Percentiles rank a stretch among this genome's conserved stretches.
Conservation (phyloP, 2,797 vertebrate species). For the Benthosema pterotum region DNA sequence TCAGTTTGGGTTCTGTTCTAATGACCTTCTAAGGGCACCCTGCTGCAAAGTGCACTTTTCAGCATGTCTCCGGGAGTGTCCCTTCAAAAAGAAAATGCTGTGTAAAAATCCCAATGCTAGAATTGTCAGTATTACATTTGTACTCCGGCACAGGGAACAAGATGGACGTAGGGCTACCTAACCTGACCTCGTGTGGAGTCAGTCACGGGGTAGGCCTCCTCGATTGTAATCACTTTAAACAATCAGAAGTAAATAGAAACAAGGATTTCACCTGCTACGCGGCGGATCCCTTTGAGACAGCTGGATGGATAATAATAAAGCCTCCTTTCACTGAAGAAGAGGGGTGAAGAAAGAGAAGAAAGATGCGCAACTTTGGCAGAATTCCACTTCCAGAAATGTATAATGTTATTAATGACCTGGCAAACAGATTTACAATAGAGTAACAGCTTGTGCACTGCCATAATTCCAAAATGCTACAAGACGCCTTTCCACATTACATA, state of each 20-base stretch:
- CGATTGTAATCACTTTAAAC: no score
- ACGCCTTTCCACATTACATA: neutral
- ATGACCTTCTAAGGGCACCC: neutral
- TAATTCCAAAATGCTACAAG: neutral
- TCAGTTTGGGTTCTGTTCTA: neutral
- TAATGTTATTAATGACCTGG: no score
- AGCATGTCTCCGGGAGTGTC: no score
- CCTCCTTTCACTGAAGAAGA: constrained; percentile 7
- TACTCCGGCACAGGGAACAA: neutral
- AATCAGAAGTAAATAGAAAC: no score
- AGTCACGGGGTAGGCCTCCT: no score
- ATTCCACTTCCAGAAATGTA: neutral
- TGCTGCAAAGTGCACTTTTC: neutral
- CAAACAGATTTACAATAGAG: no score
- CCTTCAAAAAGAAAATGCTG: no score
- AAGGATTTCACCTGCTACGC: constrained; percentile 9
- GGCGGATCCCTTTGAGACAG: neutral
- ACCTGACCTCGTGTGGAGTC: no score
- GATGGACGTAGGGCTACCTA: neutral
- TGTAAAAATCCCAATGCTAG: no score
- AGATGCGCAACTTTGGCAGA: neutral
- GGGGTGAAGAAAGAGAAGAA: neutral
- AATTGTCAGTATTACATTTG: neutral
- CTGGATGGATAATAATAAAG: constrained; percentile 19
- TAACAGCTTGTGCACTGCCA: neutral